phyloP scores from a whole-genome alignment of 2,888 invertebrate genomes.

The Bellardia pandia region DNA sequence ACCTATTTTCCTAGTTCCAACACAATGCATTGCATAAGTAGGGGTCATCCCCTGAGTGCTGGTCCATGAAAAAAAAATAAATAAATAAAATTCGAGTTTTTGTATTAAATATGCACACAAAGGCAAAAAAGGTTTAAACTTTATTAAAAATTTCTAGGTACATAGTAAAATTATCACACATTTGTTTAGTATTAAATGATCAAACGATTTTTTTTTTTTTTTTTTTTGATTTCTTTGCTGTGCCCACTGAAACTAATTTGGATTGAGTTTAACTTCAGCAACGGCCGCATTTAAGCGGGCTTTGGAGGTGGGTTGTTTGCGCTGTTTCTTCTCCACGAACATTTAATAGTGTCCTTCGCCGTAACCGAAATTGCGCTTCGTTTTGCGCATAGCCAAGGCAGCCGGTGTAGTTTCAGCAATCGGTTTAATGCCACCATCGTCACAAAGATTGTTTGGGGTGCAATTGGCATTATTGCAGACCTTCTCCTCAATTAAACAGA shows the following conservation, averaged over 20 bases:
- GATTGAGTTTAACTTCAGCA: constrained; percentile 79
- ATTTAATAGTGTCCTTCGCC: constrained; percentile 81
- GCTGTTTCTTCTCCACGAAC: constrained; percentile 81
- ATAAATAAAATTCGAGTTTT: background rate
- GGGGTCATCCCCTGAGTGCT: too few relatives aligned
- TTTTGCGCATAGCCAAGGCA: constrained; percentile 76
- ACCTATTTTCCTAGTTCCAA: too few relatives aligned
- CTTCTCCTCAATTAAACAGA: constrained; percentile 79
- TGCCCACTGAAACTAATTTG: constrained; percentile 53
- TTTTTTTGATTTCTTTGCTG: constrained; percentile 4
- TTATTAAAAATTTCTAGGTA: constrained; percentile 16
- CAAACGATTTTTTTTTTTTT: constrained; percentile 35
- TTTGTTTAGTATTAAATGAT: background rate
- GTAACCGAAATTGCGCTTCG: constrained; percentile 79
- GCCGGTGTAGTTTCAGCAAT: constrained; percentile 15
- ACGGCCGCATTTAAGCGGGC: constrained; percentile 78
- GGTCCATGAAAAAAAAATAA: too few relatives aligned
- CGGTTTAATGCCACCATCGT: constrained; percentile 53
- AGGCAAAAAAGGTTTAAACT: constrained; percentile 2
- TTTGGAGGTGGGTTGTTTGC: constrained; percentile 52
- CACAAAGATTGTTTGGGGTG: constrained; percentile 61
- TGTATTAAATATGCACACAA: constrained; percentile 30
- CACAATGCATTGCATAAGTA: too few relatives aligned
- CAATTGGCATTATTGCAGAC: constrained; percentile 67
- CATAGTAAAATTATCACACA: constrained; percentile 9